These are phyloP conservation scores for Crambe crambe DNA, from an alignment of 37 sponge, comb jelly and placozoan species.

Conservation along the genomic window DNA sequence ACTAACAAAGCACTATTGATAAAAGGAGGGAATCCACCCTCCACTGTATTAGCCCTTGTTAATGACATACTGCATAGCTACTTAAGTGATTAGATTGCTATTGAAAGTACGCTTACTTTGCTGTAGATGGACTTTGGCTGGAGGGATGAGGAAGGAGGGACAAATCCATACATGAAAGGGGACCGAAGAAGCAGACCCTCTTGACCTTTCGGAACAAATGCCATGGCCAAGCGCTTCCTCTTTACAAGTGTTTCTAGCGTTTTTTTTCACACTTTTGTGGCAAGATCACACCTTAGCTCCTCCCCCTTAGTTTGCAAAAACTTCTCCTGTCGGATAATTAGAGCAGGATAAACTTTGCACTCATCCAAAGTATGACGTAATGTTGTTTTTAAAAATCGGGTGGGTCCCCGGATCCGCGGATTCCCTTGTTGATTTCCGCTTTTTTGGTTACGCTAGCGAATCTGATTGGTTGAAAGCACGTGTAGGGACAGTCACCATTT, in stretches of 20 bases:
- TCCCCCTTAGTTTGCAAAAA: background rate
- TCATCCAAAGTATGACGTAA: background rate
- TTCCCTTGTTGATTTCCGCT: background rate
- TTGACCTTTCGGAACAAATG: slow-evolving; percentile 58
- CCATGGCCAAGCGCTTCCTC: background rate
- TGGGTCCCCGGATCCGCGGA: background rate
- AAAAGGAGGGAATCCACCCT: no score
- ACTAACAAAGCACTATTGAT: no score
- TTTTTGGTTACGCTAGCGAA: background rate
- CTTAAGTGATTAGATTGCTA: background rate
- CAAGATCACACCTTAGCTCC: background rate
- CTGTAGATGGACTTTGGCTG: slow-evolving; percentile 29
- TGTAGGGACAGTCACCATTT: no score
- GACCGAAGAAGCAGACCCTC: slow-evolving; percentile 39
- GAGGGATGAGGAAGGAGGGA: background rate
- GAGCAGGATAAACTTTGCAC: background rate
- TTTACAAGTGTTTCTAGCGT: no score
- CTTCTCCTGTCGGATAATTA: background rate
- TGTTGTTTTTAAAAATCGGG: background rate
- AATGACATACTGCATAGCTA: no score
- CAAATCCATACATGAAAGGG: slow-evolving; percentile 42
- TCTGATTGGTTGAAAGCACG: slow-evolving; percentile 4
- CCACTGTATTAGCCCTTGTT: no score
- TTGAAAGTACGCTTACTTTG: slow-evolving; percentile 26
- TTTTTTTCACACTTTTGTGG: background rate